These are phyloP conservation scores for Eutolmus rufibarbis DNA, from an alignment of 2,888 invertebrate species.

Conservation along the genomic window DNA sequence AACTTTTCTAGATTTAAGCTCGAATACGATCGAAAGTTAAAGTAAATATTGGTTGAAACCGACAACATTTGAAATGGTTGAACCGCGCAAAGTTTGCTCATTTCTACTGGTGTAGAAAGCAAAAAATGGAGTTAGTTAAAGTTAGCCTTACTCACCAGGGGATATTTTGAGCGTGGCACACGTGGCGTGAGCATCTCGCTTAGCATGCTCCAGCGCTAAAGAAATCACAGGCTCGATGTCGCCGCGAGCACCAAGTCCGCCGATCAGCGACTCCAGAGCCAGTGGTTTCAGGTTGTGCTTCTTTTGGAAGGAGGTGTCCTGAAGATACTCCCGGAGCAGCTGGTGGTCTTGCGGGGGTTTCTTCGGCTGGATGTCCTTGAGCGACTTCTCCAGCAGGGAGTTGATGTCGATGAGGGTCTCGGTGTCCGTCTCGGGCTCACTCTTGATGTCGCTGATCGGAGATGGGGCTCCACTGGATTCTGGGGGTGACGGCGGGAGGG, in stretches of 20 bases:
- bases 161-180: slow-evolving; percentile 87
- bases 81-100: too few relatives aligned
- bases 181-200: slow-evolving; percentile 84
- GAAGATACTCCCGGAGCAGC: slow-evolving; percentile 78
- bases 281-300: slow-evolving; percentile 83
- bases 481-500: slow-evolving; percentile 69
- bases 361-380: slow-evolving; percentile 49
- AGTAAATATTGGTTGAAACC: too few relatives aligned
- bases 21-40: too few relatives aligned
- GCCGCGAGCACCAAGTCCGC: slow-evolving; percentile 68
- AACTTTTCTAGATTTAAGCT: too few relatives aligned
- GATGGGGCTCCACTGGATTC: slow-evolving; percentile 68
- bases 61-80: too few relatives aligned
- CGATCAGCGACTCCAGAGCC: slow-evolving; percentile 71
- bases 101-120: neutral
- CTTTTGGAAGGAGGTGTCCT: slow-evolving; percentile 85
- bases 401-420: slow-evolving; percentile 59
- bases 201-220: slow-evolving; percentile 85
- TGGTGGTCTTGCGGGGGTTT: slow-evolving; percentile 71
- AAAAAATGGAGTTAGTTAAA: neutral
- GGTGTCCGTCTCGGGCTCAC: slow-evolving; percentile 60
- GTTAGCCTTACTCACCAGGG: slow-evolving; percentile 73
- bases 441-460: slow-evolving; percentile 63
- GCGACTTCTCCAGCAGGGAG: slow-evolving; percentile 53
- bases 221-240: slow-evolving; percentile 84